Evolutionary conservation across 1,140 invertebrate genomes (phyloP).

Genomic region (Myzus persicae): DNA sequence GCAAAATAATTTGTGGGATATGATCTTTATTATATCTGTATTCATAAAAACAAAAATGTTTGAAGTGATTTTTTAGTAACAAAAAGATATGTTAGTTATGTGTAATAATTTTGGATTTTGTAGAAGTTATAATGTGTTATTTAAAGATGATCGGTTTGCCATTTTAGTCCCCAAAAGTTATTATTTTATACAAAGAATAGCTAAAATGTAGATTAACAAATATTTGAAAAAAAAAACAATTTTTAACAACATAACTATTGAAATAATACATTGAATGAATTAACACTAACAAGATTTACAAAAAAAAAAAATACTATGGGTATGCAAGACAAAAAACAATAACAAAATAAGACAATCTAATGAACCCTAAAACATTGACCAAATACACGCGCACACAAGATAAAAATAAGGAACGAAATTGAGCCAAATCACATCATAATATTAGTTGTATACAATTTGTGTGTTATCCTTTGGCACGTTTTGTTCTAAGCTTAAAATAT

Average conservation of each 20-base stretch:
- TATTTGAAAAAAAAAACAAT: not conserved
- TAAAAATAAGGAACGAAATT: slow-evolving; percentile 56
- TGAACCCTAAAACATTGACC: slow-evolving; percentile 47
- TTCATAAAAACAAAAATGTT: not conserved
- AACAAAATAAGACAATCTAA: slow-evolving; percentile 45
- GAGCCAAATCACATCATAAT: slow-evolving; percentile 53
- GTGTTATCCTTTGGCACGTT: slow-evolving; percentile 56
- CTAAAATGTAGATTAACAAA: slow-evolving; percentile 22
- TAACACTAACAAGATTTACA: slow-evolving; percentile 19
- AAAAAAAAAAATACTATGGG: not conserved
- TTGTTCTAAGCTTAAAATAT: slow-evolving; percentile 49
- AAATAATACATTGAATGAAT: slow-evolving; percentile 32
- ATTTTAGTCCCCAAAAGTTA: not conserved
- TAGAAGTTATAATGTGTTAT: not conserved
- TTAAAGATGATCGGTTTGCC: not conserved
- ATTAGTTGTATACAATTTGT: slow-evolving; percentile 53
- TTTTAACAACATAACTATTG: slow-evolving; percentile 44
- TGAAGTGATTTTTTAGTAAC: not conserved
- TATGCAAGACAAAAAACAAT: slow-evolving; percentile 20
- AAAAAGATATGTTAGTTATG: not conserved
- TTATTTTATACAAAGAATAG: not conserved
- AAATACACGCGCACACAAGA: slow-evolving; percentile 41
- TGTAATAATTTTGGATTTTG: not conserved
- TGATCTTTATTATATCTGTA: not conserved
- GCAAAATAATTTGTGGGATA: not conserved